Percentiles rank a stretch among this genome's conserved stretches.
phyloP scores from a whole-genome alignment of 2,888 invertebrate species.

The Salticus scenicus region DNA sequence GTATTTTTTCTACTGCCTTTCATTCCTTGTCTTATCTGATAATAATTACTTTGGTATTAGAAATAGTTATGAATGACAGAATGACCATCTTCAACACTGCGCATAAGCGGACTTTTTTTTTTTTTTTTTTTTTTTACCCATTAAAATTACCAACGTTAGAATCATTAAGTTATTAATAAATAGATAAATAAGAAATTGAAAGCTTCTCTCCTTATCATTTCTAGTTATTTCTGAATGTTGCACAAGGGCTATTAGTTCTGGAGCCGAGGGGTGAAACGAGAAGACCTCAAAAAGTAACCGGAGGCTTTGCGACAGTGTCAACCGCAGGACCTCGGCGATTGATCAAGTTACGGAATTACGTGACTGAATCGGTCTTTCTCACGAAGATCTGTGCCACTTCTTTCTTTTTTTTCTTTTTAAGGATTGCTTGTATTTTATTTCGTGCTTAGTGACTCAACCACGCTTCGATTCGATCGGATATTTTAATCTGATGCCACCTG shows the following conservation, averaged over 20 bases:
- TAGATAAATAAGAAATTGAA: too few relatives aligned
- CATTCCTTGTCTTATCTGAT: too few relatives aligned
- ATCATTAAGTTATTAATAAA: not conserved
- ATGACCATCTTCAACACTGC: too few relatives aligned
- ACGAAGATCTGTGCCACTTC: conserved; percentile 25
- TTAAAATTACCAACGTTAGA: not conserved
- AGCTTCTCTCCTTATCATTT: not conserved
- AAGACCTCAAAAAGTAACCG: not conserved
- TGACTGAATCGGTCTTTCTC: conserved; percentile 47
- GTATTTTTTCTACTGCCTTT: too few relatives aligned
- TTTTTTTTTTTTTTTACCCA: too few relatives aligned
- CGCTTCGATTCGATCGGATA: too few relatives aligned
- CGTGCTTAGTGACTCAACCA: not conserved
- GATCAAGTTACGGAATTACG: conserved; percentile 59
- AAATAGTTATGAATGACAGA: too few relatives aligned
- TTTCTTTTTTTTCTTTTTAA: not conserved
- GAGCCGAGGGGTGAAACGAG: not conserved
- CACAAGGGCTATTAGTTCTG: not conserved
- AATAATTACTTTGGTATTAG: too few relatives aligned
- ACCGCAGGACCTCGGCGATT: conserved; percentile 13
- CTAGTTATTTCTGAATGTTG: not conserved
- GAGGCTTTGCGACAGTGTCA: conserved; percentile 33
- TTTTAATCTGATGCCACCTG: not conserved
- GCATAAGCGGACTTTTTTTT: too few relatives aligned
- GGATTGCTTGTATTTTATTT: not conserved